phyloP scores from a whole-genome alignment of 2,113 vertebrate species.

The Nothobranchius furzeri region DNA sequence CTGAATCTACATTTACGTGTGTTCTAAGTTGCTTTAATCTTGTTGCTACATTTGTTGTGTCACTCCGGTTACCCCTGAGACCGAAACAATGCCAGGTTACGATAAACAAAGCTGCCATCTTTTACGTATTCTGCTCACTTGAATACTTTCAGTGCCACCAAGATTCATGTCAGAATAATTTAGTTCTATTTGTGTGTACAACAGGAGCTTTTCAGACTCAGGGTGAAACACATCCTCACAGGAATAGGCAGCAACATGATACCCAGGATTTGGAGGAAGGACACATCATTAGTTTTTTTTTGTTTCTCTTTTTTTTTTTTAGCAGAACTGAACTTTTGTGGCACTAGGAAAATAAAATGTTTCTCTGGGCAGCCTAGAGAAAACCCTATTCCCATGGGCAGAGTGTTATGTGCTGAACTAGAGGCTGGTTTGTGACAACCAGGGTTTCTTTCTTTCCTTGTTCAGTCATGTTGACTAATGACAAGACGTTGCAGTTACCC shows the following conservation, averaged over 20 bases:
- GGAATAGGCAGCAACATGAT: neutral
- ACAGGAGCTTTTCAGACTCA: neutral
- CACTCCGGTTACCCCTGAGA: neutral
- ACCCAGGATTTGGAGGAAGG: neutral
- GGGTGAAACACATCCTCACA: neutral
- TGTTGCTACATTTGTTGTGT: neutral
- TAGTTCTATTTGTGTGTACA: neutral
- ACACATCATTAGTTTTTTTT: conserved; percentile 15
- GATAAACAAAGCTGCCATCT: neutral
- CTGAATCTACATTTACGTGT: no score
- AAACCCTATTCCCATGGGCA: conserved; percentile 29
- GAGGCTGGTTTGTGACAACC: conserved; percentile 16
- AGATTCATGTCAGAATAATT: neutral
- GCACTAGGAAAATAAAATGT: neutral
- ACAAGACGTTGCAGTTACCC: conserved; percentile 1
- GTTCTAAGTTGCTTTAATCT: neutral
- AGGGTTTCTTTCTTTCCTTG: conserved; percentile 22
- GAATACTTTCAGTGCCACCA: neutral
- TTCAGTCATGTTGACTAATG: conserved; percentile 37
- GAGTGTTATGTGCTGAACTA: conserved; percentile 10
- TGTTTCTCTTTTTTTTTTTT: neutral
- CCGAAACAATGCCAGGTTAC: neutral
- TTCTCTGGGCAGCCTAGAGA: conserved; percentile 17
- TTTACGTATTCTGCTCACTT: neutral
- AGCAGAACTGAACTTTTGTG: conserved; percentile 3